Evolutionary conservation across 1,140 invertebrate species (phyloP), one percentile per base, ranked within the genome.

Genomic region (Diprion similis): DNA sequence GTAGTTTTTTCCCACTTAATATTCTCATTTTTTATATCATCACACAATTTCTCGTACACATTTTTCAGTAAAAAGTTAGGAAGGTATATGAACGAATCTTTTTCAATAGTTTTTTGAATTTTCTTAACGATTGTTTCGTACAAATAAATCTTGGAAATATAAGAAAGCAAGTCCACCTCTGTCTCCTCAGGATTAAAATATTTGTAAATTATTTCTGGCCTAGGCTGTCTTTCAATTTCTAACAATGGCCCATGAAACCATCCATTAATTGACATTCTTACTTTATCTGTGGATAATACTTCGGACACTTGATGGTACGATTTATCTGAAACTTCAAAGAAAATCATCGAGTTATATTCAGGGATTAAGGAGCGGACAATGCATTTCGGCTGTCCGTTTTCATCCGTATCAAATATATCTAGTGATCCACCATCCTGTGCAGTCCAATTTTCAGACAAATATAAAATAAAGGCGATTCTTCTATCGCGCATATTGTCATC

Each of bases 401-500:
- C 86, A 78, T 93, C 91, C 51, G 86, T 89, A 68, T 88, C 83
- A 68, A 94, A 91, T 17, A 94, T 85, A 82, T 94, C 91, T 72
- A 95, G 82, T 46, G 90, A 85, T 19, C 94, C 94, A 46, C 94
- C 94, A 81, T 92, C 91, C 13, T 86, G 78, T 64, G 82, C 75
- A 1, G 78, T 79, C 93, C 93, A 94, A 69, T 90, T 88, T 70
- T 89, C 85, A 10, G 86, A 80, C 64, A 92, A 80, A 80, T 95
- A 95, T 11, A 93, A 89, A 71, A 95, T 91, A 79, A 93, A 95
- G 67, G 94, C 94, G 8, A 95, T 91, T 78, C 90, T 89, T 24
- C 94, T 86, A 80, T 94, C 92, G 18, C 89, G 89, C n/a, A 92
- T 84, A 76, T 93, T 88, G 80, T 95, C 94, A 78, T 95, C 93